A percentile compares a stretch with the other conserved stretches of the same genome.
Conservation (phyloP, 1,140 invertebrate species). For the Bombus affinis region DNA sequence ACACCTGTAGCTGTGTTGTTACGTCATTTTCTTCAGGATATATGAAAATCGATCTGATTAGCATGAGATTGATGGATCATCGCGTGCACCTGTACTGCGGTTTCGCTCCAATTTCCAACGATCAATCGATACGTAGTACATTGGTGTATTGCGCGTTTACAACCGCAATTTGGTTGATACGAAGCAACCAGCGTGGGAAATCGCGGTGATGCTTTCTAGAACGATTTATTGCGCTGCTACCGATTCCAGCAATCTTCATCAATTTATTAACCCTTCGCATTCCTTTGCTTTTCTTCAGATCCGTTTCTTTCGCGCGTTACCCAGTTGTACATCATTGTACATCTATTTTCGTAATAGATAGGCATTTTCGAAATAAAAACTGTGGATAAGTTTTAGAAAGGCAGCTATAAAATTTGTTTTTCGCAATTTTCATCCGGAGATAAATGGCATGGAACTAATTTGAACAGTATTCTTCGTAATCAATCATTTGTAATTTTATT, state of each 20-base stretch:
- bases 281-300: too few relatives aligned
- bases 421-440: too few relatives aligned
- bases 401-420: too few relatives aligned
- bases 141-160: conserved; percentile 47
- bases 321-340: too few relatives aligned
- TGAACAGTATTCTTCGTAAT: too few relatives aligned
- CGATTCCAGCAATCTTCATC: background rate
- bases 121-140: conserved; percentile 37
- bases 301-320: too few relatives aligned
- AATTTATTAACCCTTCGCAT: background rate
- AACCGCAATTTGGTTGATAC: conserved; percentile 37
- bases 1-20: conserved; percentile 3
- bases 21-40: conserved; percentile 18
- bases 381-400: too few relatives aligned
- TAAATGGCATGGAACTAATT: too few relatives aligned
- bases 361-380: too few relatives aligned
- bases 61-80: conserved; percentile 18
- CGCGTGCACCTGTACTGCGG: conserved; percentile 44
- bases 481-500: too few relatives aligned
- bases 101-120: conserved; percentile 46
- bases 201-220: conserved; percentile 25
- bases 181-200: conserved; percentile 42
- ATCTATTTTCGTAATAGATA: too few relatives aligned
- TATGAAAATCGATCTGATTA: conserved; percentile 23
- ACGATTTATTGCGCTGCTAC: conserved; percentile 11